Base-by-base conservation (phyloP, 2,888 invertebrate species). In the Athalia circularis region DNA sequence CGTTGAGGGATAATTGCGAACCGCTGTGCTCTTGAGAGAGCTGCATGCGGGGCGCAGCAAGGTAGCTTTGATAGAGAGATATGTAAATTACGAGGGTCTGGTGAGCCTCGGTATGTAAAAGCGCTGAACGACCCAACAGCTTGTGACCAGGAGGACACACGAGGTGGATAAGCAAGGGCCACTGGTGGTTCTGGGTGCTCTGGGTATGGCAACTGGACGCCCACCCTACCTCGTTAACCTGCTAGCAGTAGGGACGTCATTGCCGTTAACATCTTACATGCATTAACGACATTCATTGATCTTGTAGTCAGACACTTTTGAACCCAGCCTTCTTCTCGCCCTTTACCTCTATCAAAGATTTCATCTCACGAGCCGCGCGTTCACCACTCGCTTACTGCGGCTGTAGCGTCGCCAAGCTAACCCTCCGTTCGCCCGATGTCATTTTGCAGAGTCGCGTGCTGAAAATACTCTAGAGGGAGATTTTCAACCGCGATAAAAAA, bases 41-140 rank as follows among this genome's bases (percentile, higher is more conserved):
- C 29, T 29, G 29, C 81, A 84, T 82, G 81, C 80, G 81, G 64
- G 64, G 81, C 80, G 78, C 80, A 82, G 80, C 82, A 64, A 84
- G 83, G 81, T 81, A 83, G 85, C 85, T 84, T 85, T 82, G 86
- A 86, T 86, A 85, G 82, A 82, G 80, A 85, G 86, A 86, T 86
- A 85, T 86, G 85, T 86, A 86, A 86, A 86, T 85, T 80, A 61
- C 57, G 74, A 75, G 57, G 67, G 47, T 64, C 15, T 76, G 75
- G 11, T 43, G 57, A 80, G 78, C 77, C 81, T 64, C 57, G 59
- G 52, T 77, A 70, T 59, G 70, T 77, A 59, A 72, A 72, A 72
- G 72, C 72, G 59, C 79, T 75, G 79, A 79, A 83, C 80, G 75
- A 78, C 81, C 81, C 79, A 81, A 82, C 80, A 78, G 80, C 79